Base-by-base conservation (phyloP, 2,797 vertebrate genomes). In the Taenioides sp. region DNA sequence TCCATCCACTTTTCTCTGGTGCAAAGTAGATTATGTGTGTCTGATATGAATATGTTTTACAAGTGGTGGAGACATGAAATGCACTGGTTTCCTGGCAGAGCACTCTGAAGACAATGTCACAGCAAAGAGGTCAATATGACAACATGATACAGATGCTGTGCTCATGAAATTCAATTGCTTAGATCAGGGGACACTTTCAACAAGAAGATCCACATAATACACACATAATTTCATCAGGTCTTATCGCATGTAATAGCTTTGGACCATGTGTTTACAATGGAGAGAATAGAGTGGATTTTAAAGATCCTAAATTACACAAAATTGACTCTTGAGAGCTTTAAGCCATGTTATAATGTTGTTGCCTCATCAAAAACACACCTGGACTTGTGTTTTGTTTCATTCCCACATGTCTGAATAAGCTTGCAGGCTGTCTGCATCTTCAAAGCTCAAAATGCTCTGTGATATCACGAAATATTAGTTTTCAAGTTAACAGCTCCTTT, bases 251-350 rank as follows among this genome's bases (percentile, higher is more conserved):
- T 65, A 47, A 49, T 61, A 25, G 58, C 0, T 9, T 62, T 14
- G 23, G 20, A 76, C 81, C 71, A 87, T 88, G 77, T n/a, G 69
- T 77, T 89, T 85, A 84, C 78, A 67, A 84, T 20, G 55, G 76
- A 63, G 50, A 69, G 76, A 90, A 87, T 1, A 2, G 76, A 86
- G 89, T 80, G 69, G 40, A 23, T 18, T 18, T 61, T 82, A 73
- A 37, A 10, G 34, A 0, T 37, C 34, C 7, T 10, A 9, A 10
- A 37, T 2, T 10, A 10, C 34, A 2, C 9, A 37, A 37, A 10
- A 1, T 10, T 37, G 34, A 37, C 34, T 37, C 34, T 37, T 37
- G 34, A 37, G 34, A 37, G 9, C 31, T 7, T 34, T 34, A 34
- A 34, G 7, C 6, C 31, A 34, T 34, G 31, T 31, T 31, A 31